phyloP scores from a whole-genome alignment of 1,140 invertebrate species.

The Odontomachus brunneus region DNA sequence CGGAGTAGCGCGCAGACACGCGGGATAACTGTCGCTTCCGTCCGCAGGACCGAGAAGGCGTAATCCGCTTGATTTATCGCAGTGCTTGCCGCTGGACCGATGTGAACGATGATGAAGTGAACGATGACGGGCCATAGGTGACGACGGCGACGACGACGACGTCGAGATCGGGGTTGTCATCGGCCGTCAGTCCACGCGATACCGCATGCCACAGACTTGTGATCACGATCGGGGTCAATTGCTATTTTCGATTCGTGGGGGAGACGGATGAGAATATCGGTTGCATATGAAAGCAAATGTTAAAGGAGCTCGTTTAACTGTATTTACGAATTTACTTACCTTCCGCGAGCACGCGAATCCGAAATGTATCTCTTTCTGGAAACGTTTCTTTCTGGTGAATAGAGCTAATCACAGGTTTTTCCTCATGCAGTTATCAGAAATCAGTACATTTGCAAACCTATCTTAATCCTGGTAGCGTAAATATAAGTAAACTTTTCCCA shows the following conservation, averaged over 20 bases:
- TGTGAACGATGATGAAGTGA: slow-evolving; percentile 22
- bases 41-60: neutral
- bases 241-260: slow-evolving; percentile 69
- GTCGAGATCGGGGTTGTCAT: slow-evolving; percentile 24
- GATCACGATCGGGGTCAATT: slow-evolving; percentile 72
- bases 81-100: neutral
- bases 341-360: no score
- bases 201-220: slow-evolving; percentile 39
- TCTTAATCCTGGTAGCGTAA: no score
- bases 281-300: neutral
- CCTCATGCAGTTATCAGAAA: no score
- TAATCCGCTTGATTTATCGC: slow-evolving; percentile 1
- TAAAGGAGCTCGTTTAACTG: neutral
- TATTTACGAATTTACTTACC: no score
- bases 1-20: neutral
- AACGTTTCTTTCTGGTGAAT: no score
- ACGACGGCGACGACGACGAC: slow-evolving; percentile 7
- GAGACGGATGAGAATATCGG: no score
- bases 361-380: no score
- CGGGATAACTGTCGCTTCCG: slow-evolving; percentile 4
- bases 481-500: no score
- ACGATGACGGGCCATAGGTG: slow-evolving; percentile 41
- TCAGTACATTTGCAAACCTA: no score
- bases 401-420: no score
- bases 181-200: slow-evolving; percentile 20